Evolutionary conservation across 2,113 vertebrate species (phyloP), one percentile per base, ranked within the genome.

Genomic region (Budorcas taxicolor): DNA sequence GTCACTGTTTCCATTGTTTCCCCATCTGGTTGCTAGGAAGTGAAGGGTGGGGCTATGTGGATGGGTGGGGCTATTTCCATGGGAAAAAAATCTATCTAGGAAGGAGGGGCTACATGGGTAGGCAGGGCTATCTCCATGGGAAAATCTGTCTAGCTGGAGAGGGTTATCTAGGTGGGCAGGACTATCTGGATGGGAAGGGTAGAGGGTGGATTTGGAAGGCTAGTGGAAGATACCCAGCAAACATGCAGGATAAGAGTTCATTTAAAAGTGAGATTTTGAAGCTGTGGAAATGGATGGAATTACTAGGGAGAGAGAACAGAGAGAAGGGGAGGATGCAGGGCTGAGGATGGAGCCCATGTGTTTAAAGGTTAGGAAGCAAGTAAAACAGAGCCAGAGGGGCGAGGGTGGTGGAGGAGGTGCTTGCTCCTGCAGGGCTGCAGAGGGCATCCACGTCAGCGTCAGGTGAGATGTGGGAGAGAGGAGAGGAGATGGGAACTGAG

Each of bases 251-350:
- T 74, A 43, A 67, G 52, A 76, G 40, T 78, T 25, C 6, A 31
- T 64, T 91, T 76, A 27, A 81, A 94, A 74, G 45, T 92, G 76
- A 17, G 53, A 31, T 45, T 50, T 50, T 58, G 43, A 93, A 97
- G 13, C 15, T 83, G 19, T 92, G 90, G 71, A 53, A 95, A 33
- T 80, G 53, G 47, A 55, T 58, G 25, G 55, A 67, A 31, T 96
- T 80, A 52, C 33, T 91, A 55, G 50, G 21, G 47, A 90, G 64
- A 43, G n/a, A 55, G 50, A 52, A 62, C 5, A 94, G 87, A 52
- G 29, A 47, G 50, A 57, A 74, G 33, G 36, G 58, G 31, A 57
- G 19, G 14, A 55, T 53, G 45, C 19, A 11, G 57, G 40, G 36
- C 60, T 60, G 50, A 84, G 93, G 53, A 23, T 0, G 1, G 67